Base-by-base conservation (phyloP, 2,888 invertebrate genomes). In the Criorhina ranunculi region DNA sequence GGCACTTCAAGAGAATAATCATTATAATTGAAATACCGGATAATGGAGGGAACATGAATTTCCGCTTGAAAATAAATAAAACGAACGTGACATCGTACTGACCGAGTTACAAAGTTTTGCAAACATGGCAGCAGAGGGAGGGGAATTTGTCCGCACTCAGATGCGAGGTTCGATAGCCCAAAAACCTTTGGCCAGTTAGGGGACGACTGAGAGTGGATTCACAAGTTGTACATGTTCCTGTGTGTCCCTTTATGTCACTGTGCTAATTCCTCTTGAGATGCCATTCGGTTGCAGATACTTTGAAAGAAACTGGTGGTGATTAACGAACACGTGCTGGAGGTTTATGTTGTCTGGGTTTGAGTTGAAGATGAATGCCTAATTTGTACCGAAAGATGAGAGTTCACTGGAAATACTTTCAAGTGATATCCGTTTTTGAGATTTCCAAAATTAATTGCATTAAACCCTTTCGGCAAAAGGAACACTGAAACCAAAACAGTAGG, bases 21-120 rank as follows among this genome's bases (percentile, higher is more conserved):
- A 69, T 76, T 69, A 69, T 64, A 76, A 81, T 76, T 76, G 76
- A 70, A 77, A 64, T 57, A n/a, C 80, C 42, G 46, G 69, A 70
- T 81, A 70, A 59, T 55, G 66, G 60, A 57, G 42, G 40, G 62
- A 42, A 72, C 60, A 66, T 72, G 64, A 42, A 51, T 72, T 72
- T 55, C 53, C 60, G 70, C 49, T 44, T 46, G 66, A 42, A 57
- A 46, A 67, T 77, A 60, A 76, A 64, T 37, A 70, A 49, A 66
- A 42, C 33, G 42, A 73, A 67, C 40, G 72, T 69, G 83, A 75
- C 80, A 80, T 62, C 42, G 46, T 12, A 37, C 24, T 83, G 83
- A 79, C 83, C 79, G 83, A 79, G 62, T 78, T 17, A 42, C 42
- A 15, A 15, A 15, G 42, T 8, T 40, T 51, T 55, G 55, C 55